Conservation (phyloP, 2,113 vertebrate species). For the Oryzias woworae region DNA sequence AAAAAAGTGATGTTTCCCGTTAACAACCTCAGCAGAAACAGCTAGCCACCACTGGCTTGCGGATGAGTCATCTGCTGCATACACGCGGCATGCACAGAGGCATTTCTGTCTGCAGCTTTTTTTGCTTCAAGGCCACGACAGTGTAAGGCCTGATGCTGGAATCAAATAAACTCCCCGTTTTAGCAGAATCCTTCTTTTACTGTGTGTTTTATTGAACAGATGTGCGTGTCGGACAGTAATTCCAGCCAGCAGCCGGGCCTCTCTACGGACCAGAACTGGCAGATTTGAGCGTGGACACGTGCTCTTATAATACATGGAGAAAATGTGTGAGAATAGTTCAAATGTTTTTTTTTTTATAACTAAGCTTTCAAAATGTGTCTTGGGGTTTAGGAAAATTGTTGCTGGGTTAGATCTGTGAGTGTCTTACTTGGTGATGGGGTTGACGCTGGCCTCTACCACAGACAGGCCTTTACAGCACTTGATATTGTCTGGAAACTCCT, state of each 20-base stretch:
- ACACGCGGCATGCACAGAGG: constrained; percentile 2
- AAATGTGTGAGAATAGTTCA: too few relatives aligned
- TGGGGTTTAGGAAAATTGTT: background rate
- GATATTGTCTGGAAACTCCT: constrained; percentile 99
- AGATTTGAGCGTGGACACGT: too few relatives aligned
- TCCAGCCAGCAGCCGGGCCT: too few relatives aligned
- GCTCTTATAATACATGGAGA: too few relatives aligned
- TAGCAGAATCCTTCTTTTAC: too few relatives aligned
- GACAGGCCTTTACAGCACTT: constrained; percentile 99
- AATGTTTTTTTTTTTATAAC: too few relatives aligned
- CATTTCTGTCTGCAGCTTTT: constrained; percentile 15
- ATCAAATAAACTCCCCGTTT: background rate
- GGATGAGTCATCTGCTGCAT: constrained; percentile 47
- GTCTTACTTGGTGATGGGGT: constrained; percentile 98
- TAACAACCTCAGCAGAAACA: constrained; percentile 36
- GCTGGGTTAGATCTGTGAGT: background rate
- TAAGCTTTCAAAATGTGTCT: too few relatives aligned
- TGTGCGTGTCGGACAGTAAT: too few relatives aligned
- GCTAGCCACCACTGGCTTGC: constrained; percentile 18
- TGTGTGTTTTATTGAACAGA: too few relatives aligned
- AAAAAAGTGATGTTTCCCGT: constrained; percentile 32
- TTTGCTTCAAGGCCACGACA: constrained; percentile 5
- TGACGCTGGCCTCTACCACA: constrained; percentile 98
- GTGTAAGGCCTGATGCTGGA: constrained; percentile 2
- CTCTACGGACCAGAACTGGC: too few relatives aligned